Base-by-base conservation (phyloP, 2,113 vertebrate species). In the Eleginops maclovinus region DNA sequence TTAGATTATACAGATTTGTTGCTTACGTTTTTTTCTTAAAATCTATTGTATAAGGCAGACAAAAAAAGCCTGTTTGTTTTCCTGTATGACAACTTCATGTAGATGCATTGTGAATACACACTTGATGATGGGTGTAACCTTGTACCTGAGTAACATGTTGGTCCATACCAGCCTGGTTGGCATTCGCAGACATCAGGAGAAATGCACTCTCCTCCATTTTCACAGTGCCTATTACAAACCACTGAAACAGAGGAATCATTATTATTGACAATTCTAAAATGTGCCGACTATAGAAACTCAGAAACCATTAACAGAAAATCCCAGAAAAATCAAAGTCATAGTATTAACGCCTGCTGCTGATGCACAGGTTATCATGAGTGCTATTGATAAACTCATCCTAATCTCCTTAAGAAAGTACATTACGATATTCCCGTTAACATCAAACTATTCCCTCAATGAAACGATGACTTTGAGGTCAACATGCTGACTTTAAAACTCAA, bases 201-300 rank as follows among this genome's bases (percentile, higher is more conserved):
- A 46, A 96, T 84, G 68, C 97, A 98, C 74, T 95, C 56, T 0
- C 97, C 96, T 54, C 96, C 96, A 6, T 98, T 97, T 86, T 99
- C 97, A 92, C 97, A 99, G 85, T 98, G 96, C 28, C 94, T 96
- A 89, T 93, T 97, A 91, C 97, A 99, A 89, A 99, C 94, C 96
- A 97, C 97, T 98, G 49, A 86, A 60, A 85, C 17, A 90, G 15
- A 85, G 0, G 22, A 16, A 59, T 4, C 0, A 41, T 28, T 9
- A 41, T 28, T 9, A 19, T 41, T 9, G 21, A 21, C 67, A 47
- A 15, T 31, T 31, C 4, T 3, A 19, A n/a, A 17, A 36, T 13
- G 50, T 24, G 46, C 10, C 16, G 36, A 21, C 0, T 15, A 12
- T 13, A 22, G 26, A 22, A 44, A 19, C 2, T 44, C 15, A 17